Percentiles rank a stretch among this genome's conserved stretches.
These are phyloP conservation scores for Emys orbicularis DNA, from an alignment of 2,797 vertebrate species.

Conservation along the genomic window DNA sequence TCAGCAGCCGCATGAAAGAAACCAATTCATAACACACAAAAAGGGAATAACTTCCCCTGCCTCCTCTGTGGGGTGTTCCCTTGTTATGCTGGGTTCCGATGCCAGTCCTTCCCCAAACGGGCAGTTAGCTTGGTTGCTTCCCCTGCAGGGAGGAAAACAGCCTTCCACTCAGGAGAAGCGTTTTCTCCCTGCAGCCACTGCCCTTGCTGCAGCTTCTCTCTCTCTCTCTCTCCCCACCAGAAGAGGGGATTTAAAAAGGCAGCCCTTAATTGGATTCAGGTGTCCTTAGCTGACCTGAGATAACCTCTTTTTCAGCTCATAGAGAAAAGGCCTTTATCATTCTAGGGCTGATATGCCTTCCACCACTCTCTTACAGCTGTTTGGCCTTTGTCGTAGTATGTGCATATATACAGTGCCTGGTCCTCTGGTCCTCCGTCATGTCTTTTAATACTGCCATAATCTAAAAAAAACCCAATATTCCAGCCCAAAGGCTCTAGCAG, in stretches of 20 bases:
- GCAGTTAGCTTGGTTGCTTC: background rate
- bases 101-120: background rate
- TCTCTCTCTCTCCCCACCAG: background rate
- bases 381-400: background rate
- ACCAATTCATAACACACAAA: background rate
- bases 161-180: background rate
- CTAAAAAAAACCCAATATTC: background rate
- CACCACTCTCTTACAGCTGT: background rate
- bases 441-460: background rate
- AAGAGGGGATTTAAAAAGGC: background rate
- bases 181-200: background rate
- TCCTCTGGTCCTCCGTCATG: background rate
- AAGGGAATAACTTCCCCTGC: background rate
- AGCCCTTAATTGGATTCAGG: background rate
- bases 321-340: background rate
- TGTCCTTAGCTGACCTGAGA: background rate
- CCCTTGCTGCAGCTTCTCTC: background rate
- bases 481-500: background rate
- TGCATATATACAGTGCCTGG: background rate
- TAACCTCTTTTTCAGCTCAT: background rate
- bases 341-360: background rate
- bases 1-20: background rate
- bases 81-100: background rate
- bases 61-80: background rate
- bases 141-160: background rate